These are phyloP conservation scores for Leptoclinus maculatus DNA, from an alignment of 2,797 vertebrate species.

Conservation along the genomic window DNA sequence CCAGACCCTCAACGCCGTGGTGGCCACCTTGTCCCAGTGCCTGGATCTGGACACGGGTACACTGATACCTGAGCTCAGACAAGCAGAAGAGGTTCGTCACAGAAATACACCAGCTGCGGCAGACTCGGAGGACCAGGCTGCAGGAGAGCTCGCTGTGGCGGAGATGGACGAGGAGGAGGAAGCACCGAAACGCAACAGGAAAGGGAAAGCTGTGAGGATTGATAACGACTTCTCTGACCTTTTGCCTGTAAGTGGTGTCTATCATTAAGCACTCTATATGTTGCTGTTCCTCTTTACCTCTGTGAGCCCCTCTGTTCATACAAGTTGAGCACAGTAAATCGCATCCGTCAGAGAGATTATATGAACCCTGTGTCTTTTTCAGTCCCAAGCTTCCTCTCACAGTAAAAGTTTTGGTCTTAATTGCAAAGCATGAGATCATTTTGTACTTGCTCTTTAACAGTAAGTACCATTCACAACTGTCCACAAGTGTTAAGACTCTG, in stretches of 20 bases:
- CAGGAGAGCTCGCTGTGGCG: slow-evolving; percentile 43
- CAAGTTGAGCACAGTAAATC: not conserved
- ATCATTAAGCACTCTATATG: not conserved
- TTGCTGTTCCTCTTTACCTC: not conserved
- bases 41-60: slow-evolving; percentile 86
- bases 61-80: slow-evolving; percentile 85
- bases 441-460: not conserved
- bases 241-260: slow-evolving; percentile 87
- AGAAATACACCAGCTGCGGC: slow-evolving; percentile 51
- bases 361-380: not conserved
- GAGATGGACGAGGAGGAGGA: slow-evolving; percentile 79
- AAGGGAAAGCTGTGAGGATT: slow-evolving; percentile 72
- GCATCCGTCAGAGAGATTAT: not conserved
- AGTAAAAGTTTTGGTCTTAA: not conserved
- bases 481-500: not conserved
- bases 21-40: slow-evolving; percentile 87
- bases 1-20: slow-evolving; percentile 87
- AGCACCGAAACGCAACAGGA: slow-evolving; percentile 77
- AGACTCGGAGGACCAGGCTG: slow-evolving; percentile 35
- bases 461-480: not conserved
- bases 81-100: slow-evolving; percentile 80
- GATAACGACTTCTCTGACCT: slow-evolving; percentile 89
- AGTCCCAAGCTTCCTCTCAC: not conserved
- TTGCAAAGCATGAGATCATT: not conserved
- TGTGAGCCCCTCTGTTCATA: no score